Evolutionary conservation across 2,113 vertebrate genomes (phyloP).

Genomic region (Hypanus sabinus): DNA sequence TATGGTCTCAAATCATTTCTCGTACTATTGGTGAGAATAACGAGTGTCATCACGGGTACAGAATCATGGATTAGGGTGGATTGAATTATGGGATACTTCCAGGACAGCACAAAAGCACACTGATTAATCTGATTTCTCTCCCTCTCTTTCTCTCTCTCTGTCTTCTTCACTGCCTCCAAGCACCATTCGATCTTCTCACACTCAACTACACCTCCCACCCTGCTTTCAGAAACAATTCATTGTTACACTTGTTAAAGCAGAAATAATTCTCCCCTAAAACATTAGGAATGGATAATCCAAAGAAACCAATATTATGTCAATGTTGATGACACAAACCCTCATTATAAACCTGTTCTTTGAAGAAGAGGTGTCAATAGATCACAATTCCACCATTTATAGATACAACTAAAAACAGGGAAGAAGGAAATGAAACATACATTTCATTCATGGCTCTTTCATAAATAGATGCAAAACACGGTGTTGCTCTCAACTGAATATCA

Average conservation of each 20-base stretch:
- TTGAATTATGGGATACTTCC: neutral
- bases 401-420: neutral
- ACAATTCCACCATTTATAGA: neutral
- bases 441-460: neutral
- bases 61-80: neutral
- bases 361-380: neutral
- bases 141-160: neutral
- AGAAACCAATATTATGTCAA: neutral
- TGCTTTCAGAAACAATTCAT: neutral
- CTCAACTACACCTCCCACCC: neutral
- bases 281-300: neutral
- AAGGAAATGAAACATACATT: neutral
- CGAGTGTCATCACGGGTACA: neutral
- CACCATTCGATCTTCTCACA: neutral
- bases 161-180: too few relatives aligned
- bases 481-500: neutral
- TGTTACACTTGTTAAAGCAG: neutral
- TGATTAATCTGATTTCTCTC: neutral
- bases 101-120: neutral
- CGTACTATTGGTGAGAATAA: neutral
- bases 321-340: neutral
- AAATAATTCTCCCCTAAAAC: neutral
- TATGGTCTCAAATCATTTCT: neutral
- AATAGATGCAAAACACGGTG: neutral
- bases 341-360: neutral